These are phyloP conservation scores for Clanis bilineata DNA, from an alignment of 2,888 invertebrate genomes.

Conservation along the genomic window DNA sequence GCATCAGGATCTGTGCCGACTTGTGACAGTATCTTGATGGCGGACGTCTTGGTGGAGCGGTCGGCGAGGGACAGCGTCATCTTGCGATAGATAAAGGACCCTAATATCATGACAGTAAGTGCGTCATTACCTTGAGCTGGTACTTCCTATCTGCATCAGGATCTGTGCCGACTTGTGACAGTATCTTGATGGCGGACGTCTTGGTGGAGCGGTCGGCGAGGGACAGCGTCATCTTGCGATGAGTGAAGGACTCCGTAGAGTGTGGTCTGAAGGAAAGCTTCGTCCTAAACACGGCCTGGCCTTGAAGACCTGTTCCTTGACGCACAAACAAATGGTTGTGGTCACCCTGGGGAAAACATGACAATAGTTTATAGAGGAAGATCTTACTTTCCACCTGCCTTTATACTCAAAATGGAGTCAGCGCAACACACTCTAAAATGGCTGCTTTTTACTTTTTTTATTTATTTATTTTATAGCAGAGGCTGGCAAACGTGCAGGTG, in stretches of 20 bases:
- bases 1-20: no score
- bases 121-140: conserved; percentile 92
- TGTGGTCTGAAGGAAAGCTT: conserved; percentile 99
- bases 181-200: conserved; percentile 96
- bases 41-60: conserved; percentile 95
- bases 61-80: conserved; percentile 98
- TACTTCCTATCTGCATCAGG: conserved; percentile 96
- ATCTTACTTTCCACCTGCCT: no score
- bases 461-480: no score
- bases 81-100: conserved; percentile 99
- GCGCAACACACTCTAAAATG: no score
- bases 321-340: conserved; percentile 99
- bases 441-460: no score
- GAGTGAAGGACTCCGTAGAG: conserved; percentile 99
- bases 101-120: no score
- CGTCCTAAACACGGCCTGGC: conserved; percentile 97
- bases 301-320: conserved; percentile 98
- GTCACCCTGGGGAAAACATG: conserved; percentile 85
- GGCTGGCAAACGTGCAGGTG: no score
- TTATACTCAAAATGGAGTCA: no score
- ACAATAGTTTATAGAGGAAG: neutral
- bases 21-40: no score
- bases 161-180: conserved; percentile 96
- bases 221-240: conserved; percentile 99
- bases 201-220: conserved; percentile 97